phyloP scores from a whole-genome alignment of 2,888 invertebrate genomes.

The Tinea trinotella region DNA sequence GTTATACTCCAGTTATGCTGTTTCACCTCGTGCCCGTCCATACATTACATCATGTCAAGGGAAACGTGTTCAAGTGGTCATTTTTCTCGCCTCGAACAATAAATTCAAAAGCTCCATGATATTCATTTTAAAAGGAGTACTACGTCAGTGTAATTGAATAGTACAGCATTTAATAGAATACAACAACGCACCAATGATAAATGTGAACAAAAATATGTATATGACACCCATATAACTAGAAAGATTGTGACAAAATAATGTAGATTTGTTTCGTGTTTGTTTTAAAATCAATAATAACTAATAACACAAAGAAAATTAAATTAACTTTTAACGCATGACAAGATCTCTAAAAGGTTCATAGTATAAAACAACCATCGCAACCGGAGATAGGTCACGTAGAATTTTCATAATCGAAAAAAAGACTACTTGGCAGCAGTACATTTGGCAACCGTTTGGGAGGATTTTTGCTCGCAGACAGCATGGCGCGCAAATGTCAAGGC shows the following conservation, averaged over 20 bases:
- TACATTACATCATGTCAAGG: constrained; percentile 33
- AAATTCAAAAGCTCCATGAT: constrained; percentile 10
- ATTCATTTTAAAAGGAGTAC: neutral
- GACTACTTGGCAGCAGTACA: constrained; percentile 34
- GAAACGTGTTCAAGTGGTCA: constrained; percentile 47
- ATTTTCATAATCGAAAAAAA: constrained; percentile 16
- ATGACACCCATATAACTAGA: no score
- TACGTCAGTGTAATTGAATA: neutral
- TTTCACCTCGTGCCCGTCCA: constrained; percentile 26
- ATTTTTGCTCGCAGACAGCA: constrained; percentile 41
- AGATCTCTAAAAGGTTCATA: neutral
- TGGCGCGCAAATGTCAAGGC: constrained; percentile 57
- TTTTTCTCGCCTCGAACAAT: constrained; percentile 14
- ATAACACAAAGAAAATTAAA: neutral
- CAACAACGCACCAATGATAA: no score
- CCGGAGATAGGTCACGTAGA: constrained; percentile 13
- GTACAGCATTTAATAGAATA: no score
- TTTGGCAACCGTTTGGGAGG: constrained; percentile 22
- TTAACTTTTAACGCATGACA: neutral
- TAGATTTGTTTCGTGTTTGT: no score
- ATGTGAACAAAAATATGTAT: no score
- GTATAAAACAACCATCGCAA: neutral
- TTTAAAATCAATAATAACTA: no score
- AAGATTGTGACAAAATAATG: no score
- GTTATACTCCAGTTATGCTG: neutral